phyloP scores from a whole-genome alignment of 2,797 vertebrate species.

The Eremophila alpestris region DNA sequence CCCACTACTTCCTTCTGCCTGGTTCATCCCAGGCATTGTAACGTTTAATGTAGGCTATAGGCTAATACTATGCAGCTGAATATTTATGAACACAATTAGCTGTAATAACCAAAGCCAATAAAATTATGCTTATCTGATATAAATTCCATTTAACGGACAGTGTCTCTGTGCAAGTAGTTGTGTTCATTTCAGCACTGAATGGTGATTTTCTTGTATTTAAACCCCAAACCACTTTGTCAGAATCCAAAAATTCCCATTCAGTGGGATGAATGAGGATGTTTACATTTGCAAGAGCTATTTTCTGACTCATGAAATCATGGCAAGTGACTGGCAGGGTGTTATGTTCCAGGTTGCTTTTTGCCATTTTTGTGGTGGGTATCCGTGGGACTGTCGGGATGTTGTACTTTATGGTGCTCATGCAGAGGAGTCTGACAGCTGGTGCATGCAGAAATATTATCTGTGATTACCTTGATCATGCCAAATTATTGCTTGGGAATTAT shows the following conservation, averaged over 20 bases:
- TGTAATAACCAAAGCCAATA: neutral
- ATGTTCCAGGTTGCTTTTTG: neutral
- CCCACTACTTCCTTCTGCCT: neutral
- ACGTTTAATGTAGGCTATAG: neutral
- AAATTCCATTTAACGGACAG: neutral
- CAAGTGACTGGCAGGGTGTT: neutral
- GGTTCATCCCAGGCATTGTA: neutral
- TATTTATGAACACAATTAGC: neutral
- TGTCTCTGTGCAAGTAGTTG: neutral
- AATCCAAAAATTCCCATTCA: neutral
- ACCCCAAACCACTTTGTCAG: neutral
- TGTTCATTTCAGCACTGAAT: fast-evolving
- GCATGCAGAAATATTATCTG: neutral
- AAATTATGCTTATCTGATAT: neutral
- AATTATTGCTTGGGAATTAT: neutral
- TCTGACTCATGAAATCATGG: neutral
- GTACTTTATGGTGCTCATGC: neutral
- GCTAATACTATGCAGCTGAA: neutral
- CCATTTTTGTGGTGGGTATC: fast-evolving
- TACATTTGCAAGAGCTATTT: neutral
- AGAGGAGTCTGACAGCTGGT: neutral
- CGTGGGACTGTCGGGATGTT: fast-evolving
- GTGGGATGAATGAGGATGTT: neutral
- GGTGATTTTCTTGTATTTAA: neutral
- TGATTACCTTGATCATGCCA: neutral